Base-by-base conservation (phyloP, 1,140 invertebrate genomes). In the Papilio polyxenes region DNA sequence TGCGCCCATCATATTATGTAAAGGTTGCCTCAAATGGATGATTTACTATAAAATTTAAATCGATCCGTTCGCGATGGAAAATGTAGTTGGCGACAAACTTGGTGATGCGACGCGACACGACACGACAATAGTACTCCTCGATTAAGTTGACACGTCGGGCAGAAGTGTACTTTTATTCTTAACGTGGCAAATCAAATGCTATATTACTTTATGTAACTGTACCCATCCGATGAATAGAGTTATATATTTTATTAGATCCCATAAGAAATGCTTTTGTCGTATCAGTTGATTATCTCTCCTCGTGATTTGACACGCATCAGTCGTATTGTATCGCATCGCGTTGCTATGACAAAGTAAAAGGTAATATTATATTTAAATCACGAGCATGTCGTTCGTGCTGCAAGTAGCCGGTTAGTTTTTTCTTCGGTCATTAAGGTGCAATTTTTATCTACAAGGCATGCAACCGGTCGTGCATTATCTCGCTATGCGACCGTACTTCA, bases 391-490 rank as follows among this genome's bases (percentile, higher is more conserved):
- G 80, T 83, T 81, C 77, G 82, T 81, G 81, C 77, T 48, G 48
- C 78, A 82, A 77, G 80, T 53, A 59, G 79, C 75, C 51, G 82
- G 31, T 76, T 75, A 62, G 20, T 86, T 84, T 86, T 86, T 86
- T 53, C 49, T 77, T 77, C n/a, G n/a, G 84, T 86, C 84, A 85
- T 86, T 83, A 82, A 83, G 48, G 53, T 53, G 69, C 83, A 84
- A 82, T 85, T 83, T 83, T 85, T 84, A 48, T 82, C 82, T 82
- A 82, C 81, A 72, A 84, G 81, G 51, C 82, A 77, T 76, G 65
- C 74, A 82, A 84, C 85, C 81, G 85, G 85, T 86, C 83, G 62
- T 44, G 40, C 17, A 75, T 75, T 75, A 75, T 75, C 40, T 20
- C 17, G n/a, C 37, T 40, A 75, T 49, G 74, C 65, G 31, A 56